Evolutionary conservation across 2,888 invertebrate genomes (phyloP).

Genomic region (Linnaemya vulpina): DNA sequence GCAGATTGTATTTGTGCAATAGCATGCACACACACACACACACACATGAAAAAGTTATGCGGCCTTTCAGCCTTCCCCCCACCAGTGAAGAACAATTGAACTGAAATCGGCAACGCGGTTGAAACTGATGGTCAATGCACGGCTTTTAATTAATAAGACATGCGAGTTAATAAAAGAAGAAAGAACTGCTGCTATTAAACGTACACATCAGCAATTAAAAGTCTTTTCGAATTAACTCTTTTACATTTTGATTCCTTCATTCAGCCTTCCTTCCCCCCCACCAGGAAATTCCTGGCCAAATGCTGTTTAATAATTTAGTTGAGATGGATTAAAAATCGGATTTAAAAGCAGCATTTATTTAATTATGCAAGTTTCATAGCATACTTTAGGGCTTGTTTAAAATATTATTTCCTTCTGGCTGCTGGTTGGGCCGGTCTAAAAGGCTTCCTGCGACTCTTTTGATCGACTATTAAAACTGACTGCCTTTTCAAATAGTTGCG

Average conservation of each 20-base stretch:
- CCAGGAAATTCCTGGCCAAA: neutral
- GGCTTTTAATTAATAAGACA: conserved; percentile 70
- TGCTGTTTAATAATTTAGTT: neutral
- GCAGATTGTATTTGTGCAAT: conserved; percentile 8
- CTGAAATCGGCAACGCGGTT: conserved; percentile 26
- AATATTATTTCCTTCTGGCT: conserved; percentile 66
- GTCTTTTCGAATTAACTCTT: conserved; percentile 63
- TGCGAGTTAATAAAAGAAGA: conserved; percentile 64
- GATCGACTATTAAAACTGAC: conserved; percentile 92
- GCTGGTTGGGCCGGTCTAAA: conserved; percentile 84
- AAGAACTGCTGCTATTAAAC: neutral
- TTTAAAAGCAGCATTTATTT: conserved; percentile 1
- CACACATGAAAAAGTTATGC: neutral
- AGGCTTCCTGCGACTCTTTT: conserved; percentile 90
- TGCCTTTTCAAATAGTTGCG: conserved; percentile 91
- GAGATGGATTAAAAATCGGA: conserved; percentile 4
- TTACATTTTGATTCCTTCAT: neutral
- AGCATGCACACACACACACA: neutral
- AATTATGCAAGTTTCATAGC: neutral
- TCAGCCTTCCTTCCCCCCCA: too few species aligned
- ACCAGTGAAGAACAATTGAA: conserved; percentile 11
- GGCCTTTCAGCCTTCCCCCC: neutral
- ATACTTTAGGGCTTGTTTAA: conserved; percentile 42
- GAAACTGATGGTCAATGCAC: conserved; percentile 63
- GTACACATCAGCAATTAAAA: conserved; percentile 64